phyloP scores from a whole-genome alignment of 2,888 invertebrate genomes.

The Pammene aurita region DNA sequence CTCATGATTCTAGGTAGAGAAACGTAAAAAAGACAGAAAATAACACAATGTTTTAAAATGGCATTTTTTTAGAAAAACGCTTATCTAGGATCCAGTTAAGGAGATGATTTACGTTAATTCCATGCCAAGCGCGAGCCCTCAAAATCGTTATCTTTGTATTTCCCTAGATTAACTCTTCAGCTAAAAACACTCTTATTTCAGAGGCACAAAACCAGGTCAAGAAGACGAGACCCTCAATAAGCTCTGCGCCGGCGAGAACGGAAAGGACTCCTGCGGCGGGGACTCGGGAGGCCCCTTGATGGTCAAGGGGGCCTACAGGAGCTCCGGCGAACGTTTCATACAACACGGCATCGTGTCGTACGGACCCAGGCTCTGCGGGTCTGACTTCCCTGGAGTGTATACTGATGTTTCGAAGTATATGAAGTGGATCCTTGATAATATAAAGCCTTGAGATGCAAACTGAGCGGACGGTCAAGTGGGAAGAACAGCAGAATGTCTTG shows the following conservation, averaged over 20 bases:
- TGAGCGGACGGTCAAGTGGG: too few species aligned
- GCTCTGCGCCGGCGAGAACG: conserved; percentile 59
- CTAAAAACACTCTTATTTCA: conserved; percentile 9
- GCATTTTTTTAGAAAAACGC: too few species aligned
- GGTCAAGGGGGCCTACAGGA: conserved; percentile 44
- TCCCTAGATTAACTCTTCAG: background rate
- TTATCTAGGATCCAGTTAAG: too few species aligned
- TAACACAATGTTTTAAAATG: too few species aligned
- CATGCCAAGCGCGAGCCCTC: too few species aligned
- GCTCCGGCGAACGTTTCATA: conserved; percentile 45
- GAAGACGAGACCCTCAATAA: conserved; percentile 39
- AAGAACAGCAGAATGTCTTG: too few species aligned
- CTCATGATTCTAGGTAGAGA: too few species aligned
- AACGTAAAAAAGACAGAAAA: too few species aligned
- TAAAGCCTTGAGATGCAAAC: conserved; percentile 42
- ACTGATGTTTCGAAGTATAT: conserved; percentile 65
- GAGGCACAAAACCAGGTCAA: conserved; percentile 27
- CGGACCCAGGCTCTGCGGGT: conserved; percentile 52
- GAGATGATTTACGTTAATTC: too few species aligned
- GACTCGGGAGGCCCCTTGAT: conserved; percentile 87
- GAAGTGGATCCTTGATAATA: conserved; percentile 64
- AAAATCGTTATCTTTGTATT: too few species aligned
- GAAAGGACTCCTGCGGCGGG: conserved; percentile 84
- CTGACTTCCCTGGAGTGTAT: conserved; percentile 67
- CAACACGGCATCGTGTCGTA: conserved; percentile 54